Conservation (phyloP, 2,797 vertebrate genomes). For the Macropus fuliginosus region DNA sequence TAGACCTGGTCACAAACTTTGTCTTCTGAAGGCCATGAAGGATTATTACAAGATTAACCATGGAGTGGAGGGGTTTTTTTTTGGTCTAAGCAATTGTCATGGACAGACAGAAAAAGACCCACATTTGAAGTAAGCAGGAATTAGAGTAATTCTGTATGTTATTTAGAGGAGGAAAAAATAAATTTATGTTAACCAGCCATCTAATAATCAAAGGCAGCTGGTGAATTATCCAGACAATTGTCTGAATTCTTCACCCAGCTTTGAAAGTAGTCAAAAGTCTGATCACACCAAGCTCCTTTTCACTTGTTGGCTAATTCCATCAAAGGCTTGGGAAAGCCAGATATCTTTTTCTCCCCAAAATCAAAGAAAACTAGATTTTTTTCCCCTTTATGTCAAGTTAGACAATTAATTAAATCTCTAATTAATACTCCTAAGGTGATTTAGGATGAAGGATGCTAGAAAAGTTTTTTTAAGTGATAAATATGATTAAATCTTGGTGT, state of each 20-base stretch:
- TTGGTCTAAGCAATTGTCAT: neutral
- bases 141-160: neutral
- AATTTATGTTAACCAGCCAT: neutral
- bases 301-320: constrained; percentile 2
- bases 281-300: neutral
- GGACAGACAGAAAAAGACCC: neutral
- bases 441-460: constrained; percentile 39
- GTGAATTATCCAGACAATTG: neutral
- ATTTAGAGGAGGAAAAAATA: neutral
- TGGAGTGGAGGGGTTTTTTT: neutral
- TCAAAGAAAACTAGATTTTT: constrained; percentile 60
- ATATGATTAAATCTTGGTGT: constrained; percentile 5
- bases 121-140: neutral
- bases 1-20: neutral
- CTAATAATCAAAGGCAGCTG: neutral
- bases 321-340: constrained; percentile 22
- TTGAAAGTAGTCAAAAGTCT: neutral
- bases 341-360: constrained; percentile 12
- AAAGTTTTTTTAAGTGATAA: constrained; percentile 54
- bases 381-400: constrained; percentile 62
- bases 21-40: neutral
- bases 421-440: constrained; percentile 69
- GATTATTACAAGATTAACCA: neutral
- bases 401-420: constrained; percentile 75
- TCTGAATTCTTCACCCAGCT: neutral